phyloP scores from a whole-genome alignment of 2,888 invertebrate species.

The Scaptomyza polygonia region DNA sequence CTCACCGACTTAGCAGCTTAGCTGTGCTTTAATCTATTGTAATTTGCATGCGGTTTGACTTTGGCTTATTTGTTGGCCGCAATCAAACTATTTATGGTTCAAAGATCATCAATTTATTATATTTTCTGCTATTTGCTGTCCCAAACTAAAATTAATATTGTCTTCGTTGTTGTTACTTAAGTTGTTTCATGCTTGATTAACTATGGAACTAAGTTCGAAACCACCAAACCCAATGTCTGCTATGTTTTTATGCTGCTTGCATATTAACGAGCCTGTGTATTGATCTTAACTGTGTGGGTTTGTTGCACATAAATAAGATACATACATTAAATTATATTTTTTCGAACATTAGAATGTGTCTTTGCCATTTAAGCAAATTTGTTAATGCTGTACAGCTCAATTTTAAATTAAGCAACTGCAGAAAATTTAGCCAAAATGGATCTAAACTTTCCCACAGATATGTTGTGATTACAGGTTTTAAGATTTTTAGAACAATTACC shows the following conservation, averaged over 20 bases:
- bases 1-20: constrained; percentile 3
- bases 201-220: background rate
- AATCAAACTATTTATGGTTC: constrained; percentile 46
- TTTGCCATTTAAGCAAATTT: background rate
- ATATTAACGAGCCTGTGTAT: constrained; percentile 53
- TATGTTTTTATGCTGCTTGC: constrained; percentile 39
- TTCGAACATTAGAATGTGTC: background rate
- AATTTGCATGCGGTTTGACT: constrained; percentile 36
- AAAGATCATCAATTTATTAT: constrained; percentile 63
- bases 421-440: background rate
- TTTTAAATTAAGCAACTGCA: too few relatives aligned
- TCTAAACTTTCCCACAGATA: too few relatives aligned
- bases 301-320: background rate
- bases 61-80: constrained; percentile 18
- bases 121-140: too few relatives aligned
- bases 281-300: constrained; percentile 1
- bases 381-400: too few relatives aligned
- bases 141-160: constrained; percentile 58
- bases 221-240: constrained; percentile 20
- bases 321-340: background rate
- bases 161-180: constrained; percentile 8
- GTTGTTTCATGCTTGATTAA: constrained; percentile 17
- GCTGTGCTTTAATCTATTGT: constrained; percentile 39
- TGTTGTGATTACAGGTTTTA: too few relatives aligned
- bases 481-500: too few relatives aligned